Percentiles rank a stretch among this genome's conserved stretches.
Conservation (phyloP, 1,140 invertebrate genomes). For the Polyergus mexicanus region DNA sequence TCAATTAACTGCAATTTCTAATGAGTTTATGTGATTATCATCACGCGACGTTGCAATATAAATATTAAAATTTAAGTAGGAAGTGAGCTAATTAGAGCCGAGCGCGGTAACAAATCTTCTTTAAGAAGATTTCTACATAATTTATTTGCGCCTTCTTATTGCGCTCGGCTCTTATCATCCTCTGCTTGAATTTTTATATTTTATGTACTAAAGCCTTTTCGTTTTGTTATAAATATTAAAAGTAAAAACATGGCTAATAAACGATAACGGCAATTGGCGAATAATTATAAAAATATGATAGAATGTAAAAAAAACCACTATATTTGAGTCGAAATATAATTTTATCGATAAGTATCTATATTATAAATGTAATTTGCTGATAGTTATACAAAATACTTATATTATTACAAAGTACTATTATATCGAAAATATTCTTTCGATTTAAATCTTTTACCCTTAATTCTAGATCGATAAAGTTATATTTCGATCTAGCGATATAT, state of each 20-base stretch:
- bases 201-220: too few species aligned
- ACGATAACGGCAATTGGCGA: not conserved
- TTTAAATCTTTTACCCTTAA: not conserved
- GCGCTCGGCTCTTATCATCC: too few species aligned
- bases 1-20: not conserved
- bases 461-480: not conserved
- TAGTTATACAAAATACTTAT: not conserved
- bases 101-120: too few species aligned
- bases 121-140: too few species aligned
- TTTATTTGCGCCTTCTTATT: too few species aligned
- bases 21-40: not conserved
- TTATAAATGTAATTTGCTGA: not conserved
- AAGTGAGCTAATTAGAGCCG: too few species aligned
- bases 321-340: too few species aligned
- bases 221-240: not conserved
- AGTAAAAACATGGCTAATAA: not conserved
- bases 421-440: not conserved
- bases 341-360: too few species aligned
- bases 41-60: not conserved
- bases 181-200: too few species aligned
- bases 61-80: too few species aligned
- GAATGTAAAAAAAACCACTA: not conserved
- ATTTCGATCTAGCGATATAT: not conserved
- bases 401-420: conserved; percentile 7
- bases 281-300: not conserved